Evolutionary conservation across 2,888 invertebrate species (phyloP), one percentile per base, ranked within the genome.

Genomic region (Cataglyphis altisquamis): DNA sequence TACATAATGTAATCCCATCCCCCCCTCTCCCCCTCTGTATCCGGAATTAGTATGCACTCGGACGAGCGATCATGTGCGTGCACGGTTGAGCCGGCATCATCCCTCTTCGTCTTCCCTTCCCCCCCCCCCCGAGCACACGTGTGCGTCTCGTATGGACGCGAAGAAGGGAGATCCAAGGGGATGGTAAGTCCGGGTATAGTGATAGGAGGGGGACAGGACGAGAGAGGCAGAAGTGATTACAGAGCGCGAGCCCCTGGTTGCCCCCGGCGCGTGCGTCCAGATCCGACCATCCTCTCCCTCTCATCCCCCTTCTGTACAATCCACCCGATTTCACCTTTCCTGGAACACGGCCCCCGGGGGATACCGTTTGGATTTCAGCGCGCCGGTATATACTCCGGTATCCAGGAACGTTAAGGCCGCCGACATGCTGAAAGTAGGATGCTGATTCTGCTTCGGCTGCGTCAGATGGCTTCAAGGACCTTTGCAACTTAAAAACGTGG

Each of bases 241-340:
- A 94, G 94, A 94, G 94, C 93, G 91, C 93, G 93, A 91, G 92
- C 92, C 94, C 93, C 92, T 91, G 93, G 91, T 94, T 94, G 94
- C 94, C 94, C 94, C 94, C 94, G 94, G 94, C 94, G 94, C 94
- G 94, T 94, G 94, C 94, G 93, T 94, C 93, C 92, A 90, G 91
- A 88, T 85, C 57, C 91, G 84, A 89, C 86, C 91, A 89, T 89
- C 90, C 89, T 89, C 88, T 74, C 83, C 66, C 63, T 57, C 52
- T 62, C 32, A n/a, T 68, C n/a, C 52, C 83, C 73, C 39, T 78
- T 52, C 82, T 77, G 84, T 90, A 70, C 88, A 86, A 86, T 87
- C 86, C 88, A 86, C 87, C 88, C 86, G 80, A 84, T 86, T 88
- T 85, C 88, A 87, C 86, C 88, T 89, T 86, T 88, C 86, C 82